Evolutionary conservation across 2,888 invertebrate genomes (phyloP).

Genomic region (Drosophila austrosaltans): DNA sequence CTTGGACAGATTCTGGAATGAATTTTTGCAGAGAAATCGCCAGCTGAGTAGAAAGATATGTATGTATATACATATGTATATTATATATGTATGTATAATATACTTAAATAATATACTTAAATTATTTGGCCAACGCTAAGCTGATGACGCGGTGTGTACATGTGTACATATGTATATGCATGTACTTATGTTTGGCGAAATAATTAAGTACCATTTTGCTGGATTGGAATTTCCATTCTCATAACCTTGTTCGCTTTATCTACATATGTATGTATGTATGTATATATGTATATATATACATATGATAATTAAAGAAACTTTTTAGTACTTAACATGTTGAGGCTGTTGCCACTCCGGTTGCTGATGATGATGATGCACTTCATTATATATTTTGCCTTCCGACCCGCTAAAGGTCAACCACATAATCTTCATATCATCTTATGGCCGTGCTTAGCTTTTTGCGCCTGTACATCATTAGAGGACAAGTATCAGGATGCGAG

Average conservation of each 20-base stretch:
- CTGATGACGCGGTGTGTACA: too few relatives aligned
- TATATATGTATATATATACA: neutral
- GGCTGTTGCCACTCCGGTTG: neutral
- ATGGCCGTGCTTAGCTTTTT: neutral
- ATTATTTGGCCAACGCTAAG: too few relatives aligned
- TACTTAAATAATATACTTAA: too few relatives aligned
- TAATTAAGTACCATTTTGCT: neutral
- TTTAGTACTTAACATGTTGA: neutral
- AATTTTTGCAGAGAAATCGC: too few relatives aligned
- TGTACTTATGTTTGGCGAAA: neutral
- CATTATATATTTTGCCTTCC: constrained; percentile 1
- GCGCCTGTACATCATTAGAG: constrained; percentile 63
- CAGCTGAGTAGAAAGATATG: too few relatives aligned
- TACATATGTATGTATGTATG: neutral
- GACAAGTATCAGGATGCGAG: constrained; percentile 40
- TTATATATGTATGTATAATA: too few relatives aligned
- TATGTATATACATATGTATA: too few relatives aligned
- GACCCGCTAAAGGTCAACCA: constrained; percentile 3
- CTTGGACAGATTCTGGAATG: too few relatives aligned
- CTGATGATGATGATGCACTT: constrained; percentile 2
- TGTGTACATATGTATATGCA: too few relatives aligned
- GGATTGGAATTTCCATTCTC: neutral
- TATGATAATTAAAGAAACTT: constrained; percentile 9
- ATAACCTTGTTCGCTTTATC: neutral
- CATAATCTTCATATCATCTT: constrained; percentile 7